Evolutionary conservation across 2,888 invertebrate species (phyloP).

Genomic region (Ormyrus pomaceus): DNA sequence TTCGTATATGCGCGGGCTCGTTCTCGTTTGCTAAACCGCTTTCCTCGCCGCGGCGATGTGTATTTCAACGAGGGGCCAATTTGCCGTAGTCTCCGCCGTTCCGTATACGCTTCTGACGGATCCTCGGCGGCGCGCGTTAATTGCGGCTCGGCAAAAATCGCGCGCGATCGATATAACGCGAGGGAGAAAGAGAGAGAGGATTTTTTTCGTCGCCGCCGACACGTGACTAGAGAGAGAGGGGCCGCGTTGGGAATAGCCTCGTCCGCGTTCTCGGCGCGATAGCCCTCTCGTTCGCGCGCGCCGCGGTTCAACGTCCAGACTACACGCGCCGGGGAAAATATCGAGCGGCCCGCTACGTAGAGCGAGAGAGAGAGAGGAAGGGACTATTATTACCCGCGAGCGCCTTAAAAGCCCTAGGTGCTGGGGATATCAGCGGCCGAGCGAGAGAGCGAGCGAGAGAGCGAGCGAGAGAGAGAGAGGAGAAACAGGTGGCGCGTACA

Average conservation of each 20-base stretch:
- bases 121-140: not conserved
- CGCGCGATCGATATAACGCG: conserved; percentile 20
- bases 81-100: not conserved
- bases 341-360: conserved; percentile 55
- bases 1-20: not conserved
- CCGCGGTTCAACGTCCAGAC: conserved; percentile 54
- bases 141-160: not conserved
- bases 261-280: not conserved
- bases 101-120: not conserved
- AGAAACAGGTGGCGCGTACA: conserved; percentile 57
- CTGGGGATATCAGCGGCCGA: conserved; percentile 27
- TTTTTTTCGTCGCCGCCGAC: not conserved
- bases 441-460: not conserved
- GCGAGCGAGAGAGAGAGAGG: conserved; percentile 26
- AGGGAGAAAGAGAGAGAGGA: not conserved
- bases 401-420: not conserved
- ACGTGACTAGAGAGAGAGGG: not conserved
- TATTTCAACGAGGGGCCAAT: not conserved
- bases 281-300: not conserved
- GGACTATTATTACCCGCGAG: conserved; percentile 59
- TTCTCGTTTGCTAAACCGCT: not conserved
- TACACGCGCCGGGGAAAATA: conserved; percentile 47
- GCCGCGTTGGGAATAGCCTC: conserved; percentile 15
- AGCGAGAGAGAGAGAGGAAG: conserved; percentile 34
- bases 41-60: not conserved